These are phyloP conservation scores for Phalacrocorax brasilianus DNA, from an alignment of 2,113 vertebrate species.

Conservation along the genomic window DNA sequence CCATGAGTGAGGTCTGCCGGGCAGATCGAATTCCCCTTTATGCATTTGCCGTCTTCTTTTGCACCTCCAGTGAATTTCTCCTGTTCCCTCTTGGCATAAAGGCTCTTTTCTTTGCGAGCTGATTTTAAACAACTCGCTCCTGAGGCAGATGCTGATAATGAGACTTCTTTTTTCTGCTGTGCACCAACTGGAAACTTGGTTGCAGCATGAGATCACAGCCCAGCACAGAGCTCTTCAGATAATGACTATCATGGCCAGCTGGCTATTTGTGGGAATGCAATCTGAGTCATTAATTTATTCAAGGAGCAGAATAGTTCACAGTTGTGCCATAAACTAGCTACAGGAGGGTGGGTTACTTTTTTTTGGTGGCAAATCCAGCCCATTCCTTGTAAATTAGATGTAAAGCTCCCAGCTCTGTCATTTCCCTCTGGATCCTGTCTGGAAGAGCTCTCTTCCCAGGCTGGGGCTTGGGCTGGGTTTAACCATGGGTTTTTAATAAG, in stretches of 20 bases:
- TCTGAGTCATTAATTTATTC: neutral
- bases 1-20: rapidly evolving
- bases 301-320: neutral
- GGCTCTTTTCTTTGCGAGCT: neutral
- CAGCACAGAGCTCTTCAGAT: neutral
- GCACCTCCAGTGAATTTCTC: neutral
- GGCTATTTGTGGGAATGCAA: neutral
- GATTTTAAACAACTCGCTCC: neutral
- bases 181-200: neutral
- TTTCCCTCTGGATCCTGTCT: neutral
- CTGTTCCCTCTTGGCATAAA: rapidly evolving
- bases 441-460: neutral
- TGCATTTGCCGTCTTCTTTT: neutral
- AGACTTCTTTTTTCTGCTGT: neutral
- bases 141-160: neutral
- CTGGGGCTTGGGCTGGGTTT: neutral
- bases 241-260: rapidly evolving
- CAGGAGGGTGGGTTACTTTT: neutral
- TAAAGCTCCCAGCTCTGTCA: neutral
- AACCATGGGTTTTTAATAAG: neutral
- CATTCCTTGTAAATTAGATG: neutral
- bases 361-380: neutral
- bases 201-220: neutral
- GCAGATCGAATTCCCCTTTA: neutral
- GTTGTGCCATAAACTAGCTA: neutral